A percentile compares a stretch with the other conserved stretches of the same genome.
Evolutionary conservation across 2,113 vertebrate genomes (phyloP).

Genomic region (Spea multiplicata): DNA sequence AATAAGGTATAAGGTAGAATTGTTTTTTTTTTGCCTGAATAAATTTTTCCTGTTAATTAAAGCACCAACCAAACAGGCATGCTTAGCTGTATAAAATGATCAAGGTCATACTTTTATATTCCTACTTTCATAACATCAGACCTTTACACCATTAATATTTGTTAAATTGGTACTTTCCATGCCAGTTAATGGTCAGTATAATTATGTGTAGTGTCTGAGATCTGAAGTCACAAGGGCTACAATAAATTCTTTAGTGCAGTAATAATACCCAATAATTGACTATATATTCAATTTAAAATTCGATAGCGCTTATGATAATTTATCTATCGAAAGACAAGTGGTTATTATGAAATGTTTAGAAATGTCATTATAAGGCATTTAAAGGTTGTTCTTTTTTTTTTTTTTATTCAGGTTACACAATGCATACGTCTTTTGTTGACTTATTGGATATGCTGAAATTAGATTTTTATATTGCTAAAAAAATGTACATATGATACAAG

Average conservation of each 20-base stretch:
- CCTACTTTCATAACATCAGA: slow-evolving; percentile 37
- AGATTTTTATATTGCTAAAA: not conserved
- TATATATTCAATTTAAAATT: slow-evolving; percentile 27
- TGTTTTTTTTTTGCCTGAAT: not conserved
- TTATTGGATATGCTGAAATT: not conserved
- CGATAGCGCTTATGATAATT: slow-evolving; percentile 25
- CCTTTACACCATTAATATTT: slow-evolving; percentile 45
- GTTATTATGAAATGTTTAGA: slow-evolving; percentile 22
- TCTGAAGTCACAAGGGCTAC: slow-evolving; percentile 37
- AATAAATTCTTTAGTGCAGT: slow-evolving; percentile 43
- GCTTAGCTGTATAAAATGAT: slow-evolving; percentile 34
- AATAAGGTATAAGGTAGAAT: too few species aligned
- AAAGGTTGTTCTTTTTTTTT: not conserved
- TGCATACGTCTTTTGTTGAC: not conserved
- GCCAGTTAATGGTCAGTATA: slow-evolving; percentile 45
- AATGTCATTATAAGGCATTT: slow-evolving; percentile 16
- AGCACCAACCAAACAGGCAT: slow-evolving; percentile 21
- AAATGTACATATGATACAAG: not conserved
- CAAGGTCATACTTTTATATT: slow-evolving; percentile 41
- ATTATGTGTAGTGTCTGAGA: slow-evolving; percentile 35
- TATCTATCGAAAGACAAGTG: slow-evolving; percentile 24
- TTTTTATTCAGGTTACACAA: not conserved
- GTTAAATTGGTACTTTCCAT: slow-evolving; percentile 43
- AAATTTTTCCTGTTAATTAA: slow-evolving; percentile 33
- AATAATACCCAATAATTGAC: slow-evolving; percentile 42